Evolutionary conservation across 2,797 vertebrate species (phyloP), one percentile per base, ranked within the genome.

Genomic region (Neoniphon sammara): DNA sequence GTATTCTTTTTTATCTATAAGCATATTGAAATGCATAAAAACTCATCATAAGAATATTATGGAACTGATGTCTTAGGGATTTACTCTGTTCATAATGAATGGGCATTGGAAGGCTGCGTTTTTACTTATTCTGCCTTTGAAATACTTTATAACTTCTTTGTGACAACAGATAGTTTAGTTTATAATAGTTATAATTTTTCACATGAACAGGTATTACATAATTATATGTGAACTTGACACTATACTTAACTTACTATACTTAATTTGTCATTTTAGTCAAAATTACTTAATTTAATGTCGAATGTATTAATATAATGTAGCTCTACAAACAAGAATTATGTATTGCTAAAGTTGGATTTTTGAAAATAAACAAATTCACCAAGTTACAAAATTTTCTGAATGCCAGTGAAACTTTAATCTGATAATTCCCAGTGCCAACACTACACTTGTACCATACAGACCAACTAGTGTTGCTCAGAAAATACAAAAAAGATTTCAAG

Each of bases 1-100:
- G 34, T 39, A 36, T 36, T 7, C 11, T n/a, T 59, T 18, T 39
- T n/a, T 20, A 65, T 59, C 2, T 55, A 6, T 60, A 11, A 46
- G 4, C 10, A 15, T 7, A n/a, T 55, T 6, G 56, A 56, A 75
- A 17, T 1, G 0, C 39, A 57, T 57, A 8, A 60, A 67, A 10
- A 5, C 53, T 55, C 3, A 65, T 79, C 72, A 78, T 88, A 85
- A 85, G 84, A 78, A 80, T 72, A 83, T 80, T 78, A 84, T 84
- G 77, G 75, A 71, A 76, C 18, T 79, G 47, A 80, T 67, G 79
- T 81, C 75, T 75, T 61, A 73, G 62, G 18, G 30, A 21, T 36
- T 52, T 27, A 21, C 31, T 49, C 17, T 21, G 11, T 64, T 64
- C 46, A n/a, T 8, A 11, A 23, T 61, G 53, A n/a, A 7, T 62